Evolutionary conservation across 2,888 invertebrate species (phyloP).

Genomic region (Parthenolecanium corni): DNA sequence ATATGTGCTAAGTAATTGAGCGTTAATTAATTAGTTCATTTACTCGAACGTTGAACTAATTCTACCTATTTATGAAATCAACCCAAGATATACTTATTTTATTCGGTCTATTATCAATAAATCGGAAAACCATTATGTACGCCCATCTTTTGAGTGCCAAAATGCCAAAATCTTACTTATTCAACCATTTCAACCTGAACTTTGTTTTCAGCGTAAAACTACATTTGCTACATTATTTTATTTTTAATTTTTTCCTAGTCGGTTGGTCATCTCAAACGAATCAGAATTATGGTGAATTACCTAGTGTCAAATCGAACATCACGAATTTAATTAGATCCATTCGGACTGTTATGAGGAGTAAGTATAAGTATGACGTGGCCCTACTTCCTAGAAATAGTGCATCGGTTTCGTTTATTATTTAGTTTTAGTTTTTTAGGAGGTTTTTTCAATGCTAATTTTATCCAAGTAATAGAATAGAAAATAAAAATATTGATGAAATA

Average conservation of each 20-base stretch:
- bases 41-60: too few species aligned
- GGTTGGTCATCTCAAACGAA: conserved; percentile 69
- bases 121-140: too few species aligned
- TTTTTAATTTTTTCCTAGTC: conserved; percentile 50
- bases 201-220: background rate
- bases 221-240: background rate
- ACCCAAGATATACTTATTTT: too few species aligned
- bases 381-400: too few species aligned
- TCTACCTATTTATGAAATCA: too few species aligned
- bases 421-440: too few species aligned
- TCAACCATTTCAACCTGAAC: background rate
- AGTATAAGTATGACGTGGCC: conserved; percentile 39
- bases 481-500: conserved; percentile 2
- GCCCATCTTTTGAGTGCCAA: too few species aligned
- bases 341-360: conserved; percentile 94
- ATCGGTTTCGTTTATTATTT: too few species aligned
- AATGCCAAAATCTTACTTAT: too few species aligned
- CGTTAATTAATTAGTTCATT: too few species aligned
- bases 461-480: background rate
- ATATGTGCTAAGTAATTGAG: too few species aligned
- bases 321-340: conserved; percentile 86
- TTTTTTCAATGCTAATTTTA: background rate
- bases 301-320: conserved; percentile 76
- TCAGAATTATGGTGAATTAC: conserved; percentile 77
- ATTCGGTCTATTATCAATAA: too few species aligned